These are phyloP conservation scores for Corydoras maculifer DNA, from an alignment of 2,113 vertebrate species.

Conservation along the genomic window DNA sequence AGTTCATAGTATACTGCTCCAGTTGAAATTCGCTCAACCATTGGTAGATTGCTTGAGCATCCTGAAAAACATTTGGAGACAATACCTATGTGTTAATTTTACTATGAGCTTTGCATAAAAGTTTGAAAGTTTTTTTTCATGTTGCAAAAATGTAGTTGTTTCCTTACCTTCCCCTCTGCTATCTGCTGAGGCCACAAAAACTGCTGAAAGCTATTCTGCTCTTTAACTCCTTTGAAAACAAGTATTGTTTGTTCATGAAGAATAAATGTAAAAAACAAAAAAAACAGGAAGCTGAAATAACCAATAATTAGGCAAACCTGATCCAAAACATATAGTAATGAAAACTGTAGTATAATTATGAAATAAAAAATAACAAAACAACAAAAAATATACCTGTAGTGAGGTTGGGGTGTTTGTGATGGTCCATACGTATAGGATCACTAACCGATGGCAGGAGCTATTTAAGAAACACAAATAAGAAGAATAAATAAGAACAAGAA, in stretches of 20 bases:
- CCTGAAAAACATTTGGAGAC: slow-evolving; percentile 58
- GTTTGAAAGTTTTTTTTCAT: background rate
- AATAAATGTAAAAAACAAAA: too few relatives aligned
- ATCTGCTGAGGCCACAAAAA: slow-evolving; percentile 81
- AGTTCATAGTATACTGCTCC: slow-evolving; percentile 82
- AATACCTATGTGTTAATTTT: background rate
- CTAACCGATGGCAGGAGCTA: slow-evolving; percentile 65
- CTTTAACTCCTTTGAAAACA: slow-evolving; percentile 60
- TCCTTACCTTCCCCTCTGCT: slow-evolving; percentile 80
- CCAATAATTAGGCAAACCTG: too few relatives aligned
- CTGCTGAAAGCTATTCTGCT: slow-evolving; percentile 75
- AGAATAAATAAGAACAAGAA: too few relatives aligned
- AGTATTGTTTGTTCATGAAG: slow-evolving; percentile 47
- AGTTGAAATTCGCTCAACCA: slow-evolving; percentile 94
- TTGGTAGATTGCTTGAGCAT: slow-evolving; percentile 86
- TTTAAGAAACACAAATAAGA: slow-evolving; percentile 23
- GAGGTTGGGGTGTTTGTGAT: slow-evolving; percentile 56
- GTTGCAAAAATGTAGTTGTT: background rate
- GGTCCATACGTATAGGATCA: slow-evolving; percentile 59
- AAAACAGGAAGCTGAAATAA: too few relatives aligned
- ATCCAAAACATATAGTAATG: too few relatives aligned
- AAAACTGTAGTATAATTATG: slow-evolving; percentile 20
- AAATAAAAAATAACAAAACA: too few relatives aligned
- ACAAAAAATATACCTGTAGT: slow-evolving; percentile 54
- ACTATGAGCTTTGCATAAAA: background rate